phyloP scores from a whole-genome alignment of 2,888 invertebrate genomes.

The Drosophila bunnanda region DNA sequence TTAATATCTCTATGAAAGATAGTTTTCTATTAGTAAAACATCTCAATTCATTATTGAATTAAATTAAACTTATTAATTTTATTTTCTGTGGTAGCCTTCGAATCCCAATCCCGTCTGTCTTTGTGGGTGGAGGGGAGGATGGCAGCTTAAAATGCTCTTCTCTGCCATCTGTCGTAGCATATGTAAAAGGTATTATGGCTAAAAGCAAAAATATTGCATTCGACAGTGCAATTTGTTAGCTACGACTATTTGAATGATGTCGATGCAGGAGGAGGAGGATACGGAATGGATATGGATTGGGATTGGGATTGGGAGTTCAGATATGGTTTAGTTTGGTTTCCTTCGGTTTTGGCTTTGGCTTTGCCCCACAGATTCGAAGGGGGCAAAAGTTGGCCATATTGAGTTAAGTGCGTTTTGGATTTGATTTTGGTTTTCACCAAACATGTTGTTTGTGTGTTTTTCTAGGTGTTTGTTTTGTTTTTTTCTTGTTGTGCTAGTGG shows the following conservation, averaged over 20 bases:
- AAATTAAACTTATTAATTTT: background rate
- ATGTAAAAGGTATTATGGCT: constrained; percentile 81
- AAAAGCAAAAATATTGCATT: constrained; percentile 81
- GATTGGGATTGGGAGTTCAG: too few relatives aligned
- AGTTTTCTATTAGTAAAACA: too few relatives aligned
- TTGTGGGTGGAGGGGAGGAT: constrained; percentile 24
- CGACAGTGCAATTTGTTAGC: constrained; percentile 82
- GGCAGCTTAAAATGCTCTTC: constrained; percentile 54
- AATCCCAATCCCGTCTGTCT: background rate
- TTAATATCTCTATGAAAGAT: too few relatives aligned
- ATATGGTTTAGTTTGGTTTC: constrained; percentile 8
- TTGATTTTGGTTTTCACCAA: constrained; percentile 42
- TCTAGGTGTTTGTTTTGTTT: constrained; percentile 13
- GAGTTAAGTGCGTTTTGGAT: constrained; percentile 52
- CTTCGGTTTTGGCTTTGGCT: constrained; percentile 2
- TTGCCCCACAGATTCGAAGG: constrained; percentile 11
- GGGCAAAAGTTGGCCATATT: constrained; percentile 42
- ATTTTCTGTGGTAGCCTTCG: background rate
- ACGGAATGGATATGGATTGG: background rate
- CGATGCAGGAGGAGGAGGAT: constrained; percentile 24
- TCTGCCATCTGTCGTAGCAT: constrained; percentile 67
- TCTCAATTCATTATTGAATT: too few relatives aligned
- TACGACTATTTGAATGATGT: constrained; percentile 73
- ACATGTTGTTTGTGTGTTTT: constrained; percentile 15
- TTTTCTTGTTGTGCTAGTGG: constrained; percentile 5